phyloP scores from a whole-genome alignment of 1,140 invertebrate genomes.

The Anthonomus grandis region DNA sequence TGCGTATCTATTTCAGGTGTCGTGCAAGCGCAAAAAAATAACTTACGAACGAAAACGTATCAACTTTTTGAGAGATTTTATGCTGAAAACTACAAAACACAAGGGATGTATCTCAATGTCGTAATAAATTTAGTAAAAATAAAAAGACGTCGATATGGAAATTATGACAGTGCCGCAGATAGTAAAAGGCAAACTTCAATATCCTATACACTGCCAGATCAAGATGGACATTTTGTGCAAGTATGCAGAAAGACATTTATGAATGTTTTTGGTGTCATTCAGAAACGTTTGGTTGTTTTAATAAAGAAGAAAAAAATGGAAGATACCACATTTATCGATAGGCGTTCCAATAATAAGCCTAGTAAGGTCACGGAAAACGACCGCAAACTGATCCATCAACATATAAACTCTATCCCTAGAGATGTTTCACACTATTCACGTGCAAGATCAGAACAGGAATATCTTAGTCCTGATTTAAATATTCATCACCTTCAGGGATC shows the following conservation, averaged over 20 bases:
- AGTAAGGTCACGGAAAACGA: slow-evolving; percentile 11
- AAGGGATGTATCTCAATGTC: slow-evolving; percentile 1
- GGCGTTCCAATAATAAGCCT: not conserved
- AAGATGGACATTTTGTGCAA: slow-evolving; percentile 10
- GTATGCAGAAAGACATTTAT: slow-evolving; percentile 15
- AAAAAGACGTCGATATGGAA: slow-evolving; percentile 1
- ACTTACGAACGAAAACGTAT: slow-evolving; percentile 6
- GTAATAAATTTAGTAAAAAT: not conserved
- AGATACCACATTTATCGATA: slow-evolving; percentile 1
- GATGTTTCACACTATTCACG: slow-evolving; percentile 12
- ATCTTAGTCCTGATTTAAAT: slow-evolving; percentile 15
- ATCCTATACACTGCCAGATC: slow-evolving; percentile 5
- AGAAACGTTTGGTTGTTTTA: slow-evolving; percentile 8
- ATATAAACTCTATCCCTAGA: slow-evolving; percentile 19
- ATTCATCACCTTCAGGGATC: slow-evolving; percentile 6
- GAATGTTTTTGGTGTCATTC: slow-evolving; percentile 8
- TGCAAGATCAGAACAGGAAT: slow-evolving; percentile 12
- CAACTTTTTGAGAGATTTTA: too few species aligned
- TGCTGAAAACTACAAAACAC: too few species aligned
- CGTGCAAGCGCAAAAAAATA: slow-evolving; percentile 4
- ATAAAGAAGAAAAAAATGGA: slow-evolving; percentile 6
- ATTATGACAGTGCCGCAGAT: not conserved
- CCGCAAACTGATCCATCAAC: not conserved
- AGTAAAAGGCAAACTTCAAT: too few species aligned
- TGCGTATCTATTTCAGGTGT: slow-evolving; percentile 4